Evolutionary conservation across 2,888 invertebrate species (phyloP).

Genomic region (Tetragonula carbonaria): DNA sequence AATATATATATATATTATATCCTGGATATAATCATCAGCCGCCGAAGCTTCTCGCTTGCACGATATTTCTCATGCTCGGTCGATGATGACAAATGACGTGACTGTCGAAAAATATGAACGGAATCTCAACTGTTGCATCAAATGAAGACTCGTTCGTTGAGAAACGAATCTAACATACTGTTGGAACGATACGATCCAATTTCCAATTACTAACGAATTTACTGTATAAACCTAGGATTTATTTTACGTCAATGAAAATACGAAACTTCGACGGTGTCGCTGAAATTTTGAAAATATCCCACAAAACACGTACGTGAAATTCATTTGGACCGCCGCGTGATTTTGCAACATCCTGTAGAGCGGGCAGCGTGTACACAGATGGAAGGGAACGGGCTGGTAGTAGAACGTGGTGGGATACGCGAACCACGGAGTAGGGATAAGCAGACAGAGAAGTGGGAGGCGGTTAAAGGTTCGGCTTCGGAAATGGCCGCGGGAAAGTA

Average conservation of each 20-base stretch:
- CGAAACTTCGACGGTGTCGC: no score
- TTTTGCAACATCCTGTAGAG: not conserved
- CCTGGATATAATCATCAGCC: no score
- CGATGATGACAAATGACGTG: no score
- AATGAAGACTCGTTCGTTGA: not conserved
- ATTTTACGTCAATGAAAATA: not conserved
- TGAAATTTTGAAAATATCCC: not conserved
- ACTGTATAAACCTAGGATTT: not conserved
- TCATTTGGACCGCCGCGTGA: not conserved
- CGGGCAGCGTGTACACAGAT: conserved; percentile 21
- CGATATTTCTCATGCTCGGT: no score
- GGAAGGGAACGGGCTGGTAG: conserved; percentile 43
- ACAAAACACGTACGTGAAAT: not conserved
- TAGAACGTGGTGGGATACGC: conserved; percentile 56
- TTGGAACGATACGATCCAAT: not conserved
- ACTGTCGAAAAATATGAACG: not conserved
- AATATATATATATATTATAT: no score
- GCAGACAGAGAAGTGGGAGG: conserved; percentile 48
- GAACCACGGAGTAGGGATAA: conserved; percentile 55
- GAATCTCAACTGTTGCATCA: not conserved
- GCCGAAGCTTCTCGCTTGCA: no score
- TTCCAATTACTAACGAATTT: not conserved
- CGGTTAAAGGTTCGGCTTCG: conserved; percentile 71
- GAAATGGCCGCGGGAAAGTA: conserved; percentile 84
- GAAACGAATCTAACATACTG: no score